Evolutionary conservation across 2,113 vertebrate species (phyloP), one percentile per base, ranked within the genome.

Genomic region (Oxygymnocypris stewartii): DNA sequence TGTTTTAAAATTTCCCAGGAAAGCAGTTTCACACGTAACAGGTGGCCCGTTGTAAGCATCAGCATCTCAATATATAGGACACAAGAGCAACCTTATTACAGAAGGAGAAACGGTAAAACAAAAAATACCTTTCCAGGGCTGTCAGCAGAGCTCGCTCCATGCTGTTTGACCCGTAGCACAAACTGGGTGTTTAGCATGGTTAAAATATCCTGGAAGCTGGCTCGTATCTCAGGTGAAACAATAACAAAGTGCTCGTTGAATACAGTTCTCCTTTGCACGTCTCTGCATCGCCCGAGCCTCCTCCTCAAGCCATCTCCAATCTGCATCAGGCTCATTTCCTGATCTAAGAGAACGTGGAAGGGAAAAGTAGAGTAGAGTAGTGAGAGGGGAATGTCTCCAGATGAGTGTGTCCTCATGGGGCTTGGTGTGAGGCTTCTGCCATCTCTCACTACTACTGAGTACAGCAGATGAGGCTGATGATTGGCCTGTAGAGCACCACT

Each of bases 171-270:
- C 90, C 96, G 94, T 69, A 99, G 93, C 76, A 96, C 92, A 85
- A 99, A 99, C 87, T 98, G 98, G 91, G 98, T 97, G 88, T 99
- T 99, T 76, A 99, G 88, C 97, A 98, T 99, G 85, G 97, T 97
- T 93, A 99, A 94, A 90, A 99, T 98, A 54, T 95, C 95, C 57
- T 97, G 97, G 90, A 99, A 99, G 9, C 96, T 96, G 59, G 95
- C 96, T 90, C 94, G 96, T 92, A 98, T 96, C 91, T 96, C 97
- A 0, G 98, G 98, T 6, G 95, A 94, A 63, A 99, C 92, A 84
- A 99, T 97, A 87, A 95, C 94, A 84, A 99, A 99, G 90, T 96
- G 95, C 83, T 99, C 98, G 75, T 97, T 95, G 91, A 99, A 99
- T 54, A 81, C 88, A 0, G 96, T 92, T 89, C 96, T 95, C 74